phyloP scores from a whole-genome alignment of 37 sponge, comb jelly and placozoan species.

The Mnemiopsis leidyi region DNA sequence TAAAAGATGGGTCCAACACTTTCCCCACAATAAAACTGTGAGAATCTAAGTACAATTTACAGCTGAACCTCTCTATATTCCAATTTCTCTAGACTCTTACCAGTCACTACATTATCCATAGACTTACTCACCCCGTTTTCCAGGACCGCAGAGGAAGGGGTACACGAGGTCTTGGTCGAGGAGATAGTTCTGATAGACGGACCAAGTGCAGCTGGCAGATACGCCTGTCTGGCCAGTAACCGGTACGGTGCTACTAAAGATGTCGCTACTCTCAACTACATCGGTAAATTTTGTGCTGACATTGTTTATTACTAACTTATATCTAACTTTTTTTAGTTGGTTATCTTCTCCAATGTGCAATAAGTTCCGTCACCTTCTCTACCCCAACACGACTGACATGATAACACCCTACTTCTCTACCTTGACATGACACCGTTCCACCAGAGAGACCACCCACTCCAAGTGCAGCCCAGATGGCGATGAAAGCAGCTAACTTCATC shows the following conservation, averaged over 20 bases:
- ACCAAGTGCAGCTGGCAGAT: not conserved
- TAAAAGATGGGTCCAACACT: not conserved
- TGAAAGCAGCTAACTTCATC: conserved; percentile 4
- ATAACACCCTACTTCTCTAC: no score
- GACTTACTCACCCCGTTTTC: not conserved
- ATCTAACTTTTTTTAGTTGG: not conserved
- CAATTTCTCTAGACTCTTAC: no score
- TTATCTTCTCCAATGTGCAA: no score
- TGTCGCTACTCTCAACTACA: not conserved
- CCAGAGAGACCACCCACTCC: conserved; percentile 1
- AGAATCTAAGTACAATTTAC: no score
- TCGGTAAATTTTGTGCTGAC: not conserved
- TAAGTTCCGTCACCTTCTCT: no score
- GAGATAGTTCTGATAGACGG: conserved; percentile 16
- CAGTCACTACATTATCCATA: no score
- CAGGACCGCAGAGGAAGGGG: not conserved
- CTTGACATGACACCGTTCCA: no score
- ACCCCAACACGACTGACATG: no score
- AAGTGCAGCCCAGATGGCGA: not conserved
- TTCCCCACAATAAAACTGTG: not conserved
- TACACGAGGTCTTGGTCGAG: not conserved
- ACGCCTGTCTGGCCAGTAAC: conserved; percentile 8
- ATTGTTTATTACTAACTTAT: not conserved
- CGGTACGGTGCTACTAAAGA: not conserved
- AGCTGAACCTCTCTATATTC: no score